Evolutionary conservation across 1,140 invertebrate species (phyloP), one percentile per base, ranked within the genome.

Genomic region (Papilio dardanus): DNA sequence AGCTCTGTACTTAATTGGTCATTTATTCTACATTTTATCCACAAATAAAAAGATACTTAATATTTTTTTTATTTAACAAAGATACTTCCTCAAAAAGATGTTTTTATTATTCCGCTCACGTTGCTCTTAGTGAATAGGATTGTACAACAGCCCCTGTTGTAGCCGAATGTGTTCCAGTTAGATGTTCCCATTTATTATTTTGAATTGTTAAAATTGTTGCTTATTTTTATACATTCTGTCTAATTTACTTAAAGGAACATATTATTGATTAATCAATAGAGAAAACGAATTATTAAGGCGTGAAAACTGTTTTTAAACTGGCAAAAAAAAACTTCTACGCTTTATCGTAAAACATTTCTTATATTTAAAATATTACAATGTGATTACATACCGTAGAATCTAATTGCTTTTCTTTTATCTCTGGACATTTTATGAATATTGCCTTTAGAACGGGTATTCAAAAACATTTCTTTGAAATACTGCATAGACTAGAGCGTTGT

Each of bases 41-140:
- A 50, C 46, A 19, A 1, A 19, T 50, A 50, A 19, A 50, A 21
- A 50, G n/a, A 19, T 21, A 50, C 21, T 24, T 24, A 58, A 3
- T 58, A 28, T 58, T 58, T 58, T 58, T 58, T 54, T 58, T 58
- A 58, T 21, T 0, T 28, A 58, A 69, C 33, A 12, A 2, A 24
- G 21, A 40, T 37, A 40, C 33, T 69, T 69, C n/a, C 67, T 69
- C 4, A 69, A 69, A 40, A 24, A 24, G 67, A 69, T n/a, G 33
- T 40, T 33, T 19, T 40, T 40, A 40, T 35, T 69, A 69, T 69
- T 69, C 21, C 33, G 21, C 19, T 69, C 67, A 69, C 67, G 33
- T 69, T 40, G 66, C 33, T 68, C 40, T 69, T 69, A 69, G 67
- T 69, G 21, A 37, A 69, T 42, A 69, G 31, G 24, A 69, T 37